Conservation (phyloP, 1,140 invertebrate genomes). For the Maconellicoccus hirsutus region DNA sequence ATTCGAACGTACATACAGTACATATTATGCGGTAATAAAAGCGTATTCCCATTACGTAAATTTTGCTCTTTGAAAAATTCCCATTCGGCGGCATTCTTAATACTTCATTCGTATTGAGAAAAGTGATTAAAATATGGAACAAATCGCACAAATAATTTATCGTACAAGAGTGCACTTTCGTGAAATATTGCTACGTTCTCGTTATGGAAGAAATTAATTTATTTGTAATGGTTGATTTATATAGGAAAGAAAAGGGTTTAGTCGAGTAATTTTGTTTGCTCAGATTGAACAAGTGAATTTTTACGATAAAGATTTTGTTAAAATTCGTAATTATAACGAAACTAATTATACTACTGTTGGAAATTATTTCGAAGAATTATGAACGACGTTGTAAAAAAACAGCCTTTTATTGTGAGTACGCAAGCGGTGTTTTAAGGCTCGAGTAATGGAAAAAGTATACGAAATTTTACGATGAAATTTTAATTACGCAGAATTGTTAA, state of each 20-base stretch:
- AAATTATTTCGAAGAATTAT: background rate
- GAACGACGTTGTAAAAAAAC: background rate
- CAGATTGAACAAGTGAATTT: background rate
- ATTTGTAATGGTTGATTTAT: background rate
- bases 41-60: no score
- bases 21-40: no score
- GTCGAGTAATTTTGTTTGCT: background rate
- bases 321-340: conserved; percentile 5
- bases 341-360: background rate
- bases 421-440: background rate
- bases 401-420: background rate
- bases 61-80: no score
- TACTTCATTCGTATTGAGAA: no score
- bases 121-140: no score
- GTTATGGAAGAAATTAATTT: background rate
- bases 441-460: background rate
- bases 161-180: no score
- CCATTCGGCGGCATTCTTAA: no score
- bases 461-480: background rate
- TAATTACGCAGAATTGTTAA: background rate
- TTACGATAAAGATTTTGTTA: background rate
- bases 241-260: background rate
- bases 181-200: background rate
- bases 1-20: no score
- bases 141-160: no score